Evolutionary conservation across 2,797 vertebrate species (phyloP).

Genomic region (Cynopterus sphinx): DNA sequence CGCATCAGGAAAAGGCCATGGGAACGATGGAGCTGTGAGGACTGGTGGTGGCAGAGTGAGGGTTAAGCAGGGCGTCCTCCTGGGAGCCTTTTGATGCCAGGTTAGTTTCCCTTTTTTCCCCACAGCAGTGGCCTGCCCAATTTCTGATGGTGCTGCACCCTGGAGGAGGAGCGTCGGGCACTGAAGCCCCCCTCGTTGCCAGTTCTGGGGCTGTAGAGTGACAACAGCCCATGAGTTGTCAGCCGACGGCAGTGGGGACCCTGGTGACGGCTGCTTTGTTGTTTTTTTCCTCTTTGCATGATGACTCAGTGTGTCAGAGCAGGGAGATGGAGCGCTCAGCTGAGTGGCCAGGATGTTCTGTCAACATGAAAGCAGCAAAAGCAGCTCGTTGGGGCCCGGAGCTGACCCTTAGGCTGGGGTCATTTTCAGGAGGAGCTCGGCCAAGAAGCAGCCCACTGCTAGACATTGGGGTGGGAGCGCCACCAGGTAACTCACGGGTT

Average conservation of each 20-base stretch:
- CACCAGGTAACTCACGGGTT: not conserved
- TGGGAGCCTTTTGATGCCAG: constrained; percentile 38
- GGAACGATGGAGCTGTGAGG: not conserved
- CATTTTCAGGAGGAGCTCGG: not conserved
- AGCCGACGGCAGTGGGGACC: constrained; percentile 59
- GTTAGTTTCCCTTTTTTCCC: constrained; percentile 21
- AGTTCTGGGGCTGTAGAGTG: constrained; percentile 47
- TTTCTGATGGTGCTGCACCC: constrained; percentile 6
- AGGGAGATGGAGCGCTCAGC: constrained; percentile 67
- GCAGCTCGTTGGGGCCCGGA: constrained; percentile 35
- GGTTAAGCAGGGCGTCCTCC: constrained; percentile 50
- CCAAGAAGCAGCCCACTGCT: not conserved
- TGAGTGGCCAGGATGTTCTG: constrained; percentile 70
- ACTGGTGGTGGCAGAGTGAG: constrained; percentile 6
- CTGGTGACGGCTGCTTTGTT: constrained; percentile 71
- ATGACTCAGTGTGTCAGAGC: constrained; percentile 77
- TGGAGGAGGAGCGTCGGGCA: constrained; percentile 32
- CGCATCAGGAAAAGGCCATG: not conserved
- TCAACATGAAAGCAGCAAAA: constrained; percentile 61
- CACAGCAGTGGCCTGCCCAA: constrained; percentile 9
- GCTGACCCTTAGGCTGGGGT: constrained; percentile 13
- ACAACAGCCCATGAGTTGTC: constrained; percentile 61
- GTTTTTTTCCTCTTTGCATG: constrained; percentile 76
- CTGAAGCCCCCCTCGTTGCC: constrained; percentile 53
- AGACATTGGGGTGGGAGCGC: not conserved